phyloP scores from a whole-genome alignment of 1,140 invertebrate genomes.

The Doryteuthis pealeii region DNA sequence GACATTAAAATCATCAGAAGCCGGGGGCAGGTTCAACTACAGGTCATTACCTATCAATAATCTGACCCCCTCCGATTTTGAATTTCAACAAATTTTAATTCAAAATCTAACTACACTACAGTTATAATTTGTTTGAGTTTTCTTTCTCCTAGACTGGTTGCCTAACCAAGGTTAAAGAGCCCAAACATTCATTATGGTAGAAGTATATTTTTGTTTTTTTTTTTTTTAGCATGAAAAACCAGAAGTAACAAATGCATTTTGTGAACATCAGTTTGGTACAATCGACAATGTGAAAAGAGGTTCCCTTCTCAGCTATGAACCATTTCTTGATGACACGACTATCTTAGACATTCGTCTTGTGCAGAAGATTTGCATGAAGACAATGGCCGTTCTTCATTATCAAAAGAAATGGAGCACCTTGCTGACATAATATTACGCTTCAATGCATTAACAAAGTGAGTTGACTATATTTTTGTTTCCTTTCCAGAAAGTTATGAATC shows the following conservation, averaged over 20 bases:
- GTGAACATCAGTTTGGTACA: conserved; percentile 48
- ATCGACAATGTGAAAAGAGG: conserved; percentile 51
- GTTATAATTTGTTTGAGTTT: no score
- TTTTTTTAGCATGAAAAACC: conserved; percentile 45
- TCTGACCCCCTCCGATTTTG: no score
- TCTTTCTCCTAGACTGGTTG: no score
- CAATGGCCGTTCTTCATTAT: conserved; percentile 53
- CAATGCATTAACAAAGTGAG: conserved; percentile 57
- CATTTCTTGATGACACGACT: conserved; percentile 52
- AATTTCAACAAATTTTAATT: no score
- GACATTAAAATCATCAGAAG: no score
- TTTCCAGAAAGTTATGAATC: neutral
- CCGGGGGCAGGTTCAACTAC: no score
- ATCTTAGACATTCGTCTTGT: conserved; percentile 50
- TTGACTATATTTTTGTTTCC: neutral
- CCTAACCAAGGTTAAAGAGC: no score
- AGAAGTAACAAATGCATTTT: conserved; percentile 39
- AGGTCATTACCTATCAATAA: no score
- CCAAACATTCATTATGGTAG: no score
- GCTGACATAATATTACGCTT: conserved; percentile 56
- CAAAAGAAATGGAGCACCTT: conserved; percentile 59
- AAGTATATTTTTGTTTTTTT: no score
- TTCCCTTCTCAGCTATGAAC: conserved; percentile 55
- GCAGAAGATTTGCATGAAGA: conserved; percentile 47
- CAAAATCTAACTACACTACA: no score